Evolutionary conservation across 2,797 vertebrate species (phyloP).

Genomic region (Sitta carolinensis): DNA sequence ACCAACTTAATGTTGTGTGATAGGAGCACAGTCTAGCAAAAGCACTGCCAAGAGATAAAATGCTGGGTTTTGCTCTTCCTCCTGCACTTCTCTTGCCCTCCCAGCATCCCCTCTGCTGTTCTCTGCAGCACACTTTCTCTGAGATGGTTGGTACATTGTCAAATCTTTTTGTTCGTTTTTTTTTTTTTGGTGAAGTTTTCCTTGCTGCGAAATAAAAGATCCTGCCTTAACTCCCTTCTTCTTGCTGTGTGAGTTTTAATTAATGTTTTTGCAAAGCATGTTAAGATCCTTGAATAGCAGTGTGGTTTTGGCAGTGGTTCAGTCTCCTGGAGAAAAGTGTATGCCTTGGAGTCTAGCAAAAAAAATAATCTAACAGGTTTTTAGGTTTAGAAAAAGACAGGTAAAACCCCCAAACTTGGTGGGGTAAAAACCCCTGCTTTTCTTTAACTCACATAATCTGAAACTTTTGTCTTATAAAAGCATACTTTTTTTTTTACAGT

Average conservation of each 20-base stretch:
- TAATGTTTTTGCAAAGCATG: conserved; percentile 1
- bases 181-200: background rate
- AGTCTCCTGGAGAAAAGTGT: background rate
- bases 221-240: background rate
- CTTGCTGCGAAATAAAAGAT: conserved; percentile 10
- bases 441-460: background rate
- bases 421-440: background rate
- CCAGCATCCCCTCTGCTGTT: background rate
- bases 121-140: background rate
- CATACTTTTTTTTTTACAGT: background rate
- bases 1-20: background rate
- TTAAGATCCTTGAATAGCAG: conserved; percentile 29
- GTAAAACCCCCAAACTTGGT: background rate
- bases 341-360: background rate
- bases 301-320: conserved; percentile 22
- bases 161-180: background rate
- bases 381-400: background rate
- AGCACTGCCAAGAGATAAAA: background rate
- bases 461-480: background rate
- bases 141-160: background rate
- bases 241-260: conserved; percentile 45
- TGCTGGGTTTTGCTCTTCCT: background rate
- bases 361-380: background rate
- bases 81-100: background rate
- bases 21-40: background rate